Percentiles rank a stretch among this genome's conserved stretches.
Conservation (phyloP, 2,113 vertebrate species). For the Caretta caretta region DNA sequence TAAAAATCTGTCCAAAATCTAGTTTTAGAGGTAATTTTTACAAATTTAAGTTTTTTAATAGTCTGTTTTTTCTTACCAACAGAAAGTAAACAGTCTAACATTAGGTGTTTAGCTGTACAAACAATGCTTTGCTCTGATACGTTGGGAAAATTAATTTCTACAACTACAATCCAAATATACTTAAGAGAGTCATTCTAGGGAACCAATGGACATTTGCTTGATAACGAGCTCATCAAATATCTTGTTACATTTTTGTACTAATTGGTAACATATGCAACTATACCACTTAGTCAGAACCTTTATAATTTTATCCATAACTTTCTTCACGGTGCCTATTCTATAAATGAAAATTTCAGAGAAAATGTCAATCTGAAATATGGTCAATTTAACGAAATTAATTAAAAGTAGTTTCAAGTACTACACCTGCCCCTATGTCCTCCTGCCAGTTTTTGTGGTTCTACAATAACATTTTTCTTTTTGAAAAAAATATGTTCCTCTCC, state of each 20-base stretch:
- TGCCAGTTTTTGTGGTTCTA: not conserved
- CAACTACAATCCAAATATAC: not conserved
- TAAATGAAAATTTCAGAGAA: not conserved
- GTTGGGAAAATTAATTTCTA: not conserved
- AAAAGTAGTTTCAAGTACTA: not conserved
- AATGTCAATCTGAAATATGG: not conserved
- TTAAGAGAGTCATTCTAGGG: not conserved
- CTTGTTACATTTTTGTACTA: not conserved
- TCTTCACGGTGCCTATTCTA: not conserved
- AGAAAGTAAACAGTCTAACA: not conserved
- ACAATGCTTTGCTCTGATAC: not conserved
- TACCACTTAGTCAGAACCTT: not conserved
- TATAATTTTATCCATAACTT: not conserved
- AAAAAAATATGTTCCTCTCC: not conserved
- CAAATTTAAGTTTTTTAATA: not conserved
- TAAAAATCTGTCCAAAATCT: not conserved
- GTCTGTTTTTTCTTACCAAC: not conserved
- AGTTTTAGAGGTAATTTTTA: not conserved
- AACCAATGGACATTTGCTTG: not conserved
- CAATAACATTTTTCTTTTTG: not conserved
- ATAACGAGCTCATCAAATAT: not conserved
- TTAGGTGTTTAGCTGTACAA: not conserved
- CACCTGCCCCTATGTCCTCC: not conserved
- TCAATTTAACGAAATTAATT: not conserved
- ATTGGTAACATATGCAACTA: not conserved